A percentile compares a stretch with the other conserved stretches of the same genome.
Conservation (phyloP, 2,797 vertebrate species). For the Mionectes olivaceus region DNA sequence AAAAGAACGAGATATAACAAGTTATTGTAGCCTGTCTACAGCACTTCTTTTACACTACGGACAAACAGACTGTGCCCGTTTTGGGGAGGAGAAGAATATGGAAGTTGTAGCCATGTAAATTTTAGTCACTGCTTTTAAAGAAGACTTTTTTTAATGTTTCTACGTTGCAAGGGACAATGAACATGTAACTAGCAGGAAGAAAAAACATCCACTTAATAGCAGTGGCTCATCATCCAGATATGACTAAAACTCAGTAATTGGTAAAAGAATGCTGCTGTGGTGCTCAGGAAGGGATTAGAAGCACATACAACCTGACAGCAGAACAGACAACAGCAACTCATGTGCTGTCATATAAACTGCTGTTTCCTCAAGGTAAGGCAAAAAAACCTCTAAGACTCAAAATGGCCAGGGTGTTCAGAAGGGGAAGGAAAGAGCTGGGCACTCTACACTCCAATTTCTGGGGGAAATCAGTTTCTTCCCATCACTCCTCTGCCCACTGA, state of each 20-base stretch:
- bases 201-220: not conserved
- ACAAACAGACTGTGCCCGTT: fast-evolving
- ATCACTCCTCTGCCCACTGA: not conserved
- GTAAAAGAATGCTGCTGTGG: not conserved
- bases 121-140: not conserved
- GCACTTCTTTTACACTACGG: not conserved
- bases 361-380: not conserved
- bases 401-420: not conserved
- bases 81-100: not conserved
- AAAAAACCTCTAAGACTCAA: not conserved
- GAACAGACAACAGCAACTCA: not conserved
- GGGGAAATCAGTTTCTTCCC: not conserved
- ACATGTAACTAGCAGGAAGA: not conserved
- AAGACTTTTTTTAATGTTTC: not conserved
- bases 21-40: not conserved
- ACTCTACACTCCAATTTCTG: not conserved
- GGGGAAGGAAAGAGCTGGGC: not conserved
- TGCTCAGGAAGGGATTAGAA: not conserved
- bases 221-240: not conserved
- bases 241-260: not conserved
- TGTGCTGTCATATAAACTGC: fast-evolving
- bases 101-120: not conserved
- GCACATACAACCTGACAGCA: not conserved
- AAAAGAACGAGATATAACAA: not conserved
- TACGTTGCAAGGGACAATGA: not conserved